These are phyloP conservation scores for Antitype chi DNA, from an alignment of 2,888 invertebrate genomes.

Conservation along the genomic window DNA sequence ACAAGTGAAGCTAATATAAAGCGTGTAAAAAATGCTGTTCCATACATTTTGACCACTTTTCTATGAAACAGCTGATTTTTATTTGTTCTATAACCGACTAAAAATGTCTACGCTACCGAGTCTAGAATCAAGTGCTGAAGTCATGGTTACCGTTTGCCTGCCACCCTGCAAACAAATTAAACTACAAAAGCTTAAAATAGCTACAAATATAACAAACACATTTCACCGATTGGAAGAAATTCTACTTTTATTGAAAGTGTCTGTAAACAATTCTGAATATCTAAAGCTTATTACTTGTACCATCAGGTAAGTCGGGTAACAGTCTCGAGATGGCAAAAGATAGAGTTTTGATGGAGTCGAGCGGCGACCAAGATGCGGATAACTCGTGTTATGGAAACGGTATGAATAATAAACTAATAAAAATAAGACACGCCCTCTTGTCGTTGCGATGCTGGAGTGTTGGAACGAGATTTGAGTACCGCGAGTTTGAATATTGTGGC, in stretches of 20 bases:
- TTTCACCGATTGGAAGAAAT: not conserved
- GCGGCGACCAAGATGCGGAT: constrained; percentile 71
- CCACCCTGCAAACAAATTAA: too few species aligned
- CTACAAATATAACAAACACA: not conserved
- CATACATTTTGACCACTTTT: too few species aligned
- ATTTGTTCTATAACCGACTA: too few species aligned
- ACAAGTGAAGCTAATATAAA: too few species aligned
- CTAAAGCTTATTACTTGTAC: constrained; percentile 60
- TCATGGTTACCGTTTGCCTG: too few species aligned
- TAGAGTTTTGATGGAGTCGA: constrained; percentile 76
- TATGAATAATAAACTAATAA: constrained; percentile 77
- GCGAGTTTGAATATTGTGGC: constrained; percentile 59
- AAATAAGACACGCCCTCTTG: constrained; percentile 68
- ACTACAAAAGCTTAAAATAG: not conserved
- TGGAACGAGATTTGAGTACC: constrained; percentile 51
- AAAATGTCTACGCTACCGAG: too few species aligned
- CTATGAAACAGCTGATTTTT: too few species aligned
- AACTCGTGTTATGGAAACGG: constrained; percentile 74
- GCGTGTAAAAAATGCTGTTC: too few species aligned
- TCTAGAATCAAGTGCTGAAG: too few species aligned
- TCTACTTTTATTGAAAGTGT: not conserved
- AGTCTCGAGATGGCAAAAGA: constrained; percentile 74
- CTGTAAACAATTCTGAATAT: constrained; percentile 12
- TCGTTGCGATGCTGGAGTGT: constrained; percentile 52
- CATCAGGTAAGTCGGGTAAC: constrained; percentile 66